Percentiles rank a stretch among this genome's conserved stretches.
Evolutionary conservation across 2,888 invertebrate genomes (phyloP).

Genomic region (Stenolophus ochropezus): DNA sequence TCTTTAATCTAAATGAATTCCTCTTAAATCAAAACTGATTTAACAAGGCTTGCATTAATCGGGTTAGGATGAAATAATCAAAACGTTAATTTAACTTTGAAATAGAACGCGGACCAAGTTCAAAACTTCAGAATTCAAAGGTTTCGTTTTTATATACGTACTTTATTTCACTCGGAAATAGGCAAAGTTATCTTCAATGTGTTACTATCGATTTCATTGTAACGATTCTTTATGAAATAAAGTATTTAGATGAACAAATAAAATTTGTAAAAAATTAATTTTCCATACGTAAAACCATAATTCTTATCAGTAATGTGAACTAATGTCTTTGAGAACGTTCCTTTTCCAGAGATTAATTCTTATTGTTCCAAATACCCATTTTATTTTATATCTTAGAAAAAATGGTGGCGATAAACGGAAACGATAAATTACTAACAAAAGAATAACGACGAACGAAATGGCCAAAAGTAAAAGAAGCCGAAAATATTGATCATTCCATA

Average conservation of each 20-base stretch:
- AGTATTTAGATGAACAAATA: no score
- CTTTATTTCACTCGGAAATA: no score
- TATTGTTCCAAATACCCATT: conserved; percentile 2
- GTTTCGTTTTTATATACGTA: not conserved
- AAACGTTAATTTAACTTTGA: conserved; percentile 48
- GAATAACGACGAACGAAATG: conserved; percentile 1
- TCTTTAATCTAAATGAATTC: conserved; percentile 46
- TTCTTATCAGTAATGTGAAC: no score
- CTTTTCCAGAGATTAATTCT: conserved; percentile 1
- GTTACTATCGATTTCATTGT: no score
- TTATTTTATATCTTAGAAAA: conserved; percentile 26
- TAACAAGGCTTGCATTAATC: conserved; percentile 30
- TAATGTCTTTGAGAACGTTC: no score
- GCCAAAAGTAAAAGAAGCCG: not conserved
- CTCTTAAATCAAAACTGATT: conserved; percentile 38
- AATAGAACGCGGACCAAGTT: conserved; percentile 3
- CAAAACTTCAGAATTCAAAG: conserved; percentile 14
- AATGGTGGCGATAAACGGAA: conserved; percentile 14
- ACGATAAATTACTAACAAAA: conserved; percentile 31
- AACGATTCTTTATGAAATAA: no score
- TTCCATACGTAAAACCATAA: no score
- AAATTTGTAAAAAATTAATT: no score
- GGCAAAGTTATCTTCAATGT: no score
- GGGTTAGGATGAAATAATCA: conserved; percentile 31
- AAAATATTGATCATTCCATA: conserved; percentile 8